phyloP scores from a whole-genome alignment of 2,113 vertebrate species.

The Calcarius ornatus region DNA sequence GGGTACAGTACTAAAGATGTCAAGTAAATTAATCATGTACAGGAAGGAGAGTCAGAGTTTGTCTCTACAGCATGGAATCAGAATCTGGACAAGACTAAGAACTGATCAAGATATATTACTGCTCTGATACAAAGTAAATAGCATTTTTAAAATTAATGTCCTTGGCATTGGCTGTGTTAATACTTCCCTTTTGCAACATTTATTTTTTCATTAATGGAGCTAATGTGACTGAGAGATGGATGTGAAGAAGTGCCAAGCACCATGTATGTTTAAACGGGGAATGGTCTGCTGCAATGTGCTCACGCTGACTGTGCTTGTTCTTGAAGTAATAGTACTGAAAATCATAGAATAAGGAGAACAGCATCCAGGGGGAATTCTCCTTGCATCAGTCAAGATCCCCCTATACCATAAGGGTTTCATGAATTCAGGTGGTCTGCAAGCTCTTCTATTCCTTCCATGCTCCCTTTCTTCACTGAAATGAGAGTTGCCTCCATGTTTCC shows the following conservation, averaged over 20 bases:
- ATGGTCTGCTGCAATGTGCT: neutral
- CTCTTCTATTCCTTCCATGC: neutral
- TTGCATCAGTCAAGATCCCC: neutral
- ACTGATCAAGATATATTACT: conserved; percentile 20
- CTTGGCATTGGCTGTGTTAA: neutral
- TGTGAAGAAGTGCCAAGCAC: conserved; percentile 3
- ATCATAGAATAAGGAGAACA: neutral
- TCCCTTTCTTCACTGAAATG: neutral
- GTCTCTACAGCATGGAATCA: neutral
- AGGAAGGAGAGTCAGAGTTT: neutral
- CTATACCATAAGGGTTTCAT: neutral
- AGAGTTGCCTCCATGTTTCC: neutral
- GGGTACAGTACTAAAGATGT: neutral
- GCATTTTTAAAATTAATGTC: conserved; percentile 36
- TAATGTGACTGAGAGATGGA: conserved; percentile 1
- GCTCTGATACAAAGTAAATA: conserved; percentile 28
- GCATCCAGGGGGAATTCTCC: neutral
- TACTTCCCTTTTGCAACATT: conserved; percentile 59
- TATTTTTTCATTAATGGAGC: conserved; percentile 43
- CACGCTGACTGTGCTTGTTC: neutral
- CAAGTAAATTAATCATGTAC: neutral
- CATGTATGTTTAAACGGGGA: neutral
- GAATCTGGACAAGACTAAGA: neutral
- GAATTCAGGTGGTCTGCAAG: neutral
- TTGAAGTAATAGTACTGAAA: neutral